phyloP scores from a whole-genome alignment of 2,797 vertebrate genomes.

The Gobio occitaniae region DNA sequence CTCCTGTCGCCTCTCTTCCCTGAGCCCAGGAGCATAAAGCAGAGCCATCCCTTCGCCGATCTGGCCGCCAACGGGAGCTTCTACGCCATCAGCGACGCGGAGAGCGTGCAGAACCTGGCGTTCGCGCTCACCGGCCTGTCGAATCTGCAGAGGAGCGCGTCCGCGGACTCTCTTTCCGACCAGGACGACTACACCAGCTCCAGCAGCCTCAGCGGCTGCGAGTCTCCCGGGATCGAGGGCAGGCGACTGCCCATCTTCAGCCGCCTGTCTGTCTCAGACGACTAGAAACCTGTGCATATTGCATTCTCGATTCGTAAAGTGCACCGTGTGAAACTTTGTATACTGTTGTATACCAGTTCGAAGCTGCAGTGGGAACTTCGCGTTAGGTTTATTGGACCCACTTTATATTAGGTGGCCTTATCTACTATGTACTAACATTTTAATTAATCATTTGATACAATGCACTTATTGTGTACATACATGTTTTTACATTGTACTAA shows the following conservation, averaged over 20 bases:
- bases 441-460: no score
- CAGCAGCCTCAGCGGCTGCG: constrained; percentile 82
- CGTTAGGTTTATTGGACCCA: constrained; percentile 41
- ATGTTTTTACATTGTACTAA: no score
- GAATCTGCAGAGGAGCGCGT: constrained; percentile 78
- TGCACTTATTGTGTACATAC: no score
- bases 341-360: constrained; percentile 83
- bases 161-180: constrained; percentile 83
- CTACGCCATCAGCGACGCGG: constrained; percentile 69
- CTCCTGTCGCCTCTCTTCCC: constrained; percentile 73
- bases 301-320: constrained; percentile 77
- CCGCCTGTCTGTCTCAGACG: constrained; percentile 83
- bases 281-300: constrained; percentile 81
- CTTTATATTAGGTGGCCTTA: no score
- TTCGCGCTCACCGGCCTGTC: constrained; percentile 62
- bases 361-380: constrained; percentile 62
- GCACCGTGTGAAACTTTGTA: constrained; percentile 69
- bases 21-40: constrained; percentile 65
- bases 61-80: constrained; percentile 64
- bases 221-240: constrained; percentile 80
- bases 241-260: constrained; percentile 89
- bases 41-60: constrained; percentile 67
- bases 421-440: no score
- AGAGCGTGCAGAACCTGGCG: constrained; percentile 43
- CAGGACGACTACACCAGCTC: constrained; percentile 84